Base-by-base conservation (phyloP, 2,888 invertebrate species). In the Perdita meconis region DNA sequence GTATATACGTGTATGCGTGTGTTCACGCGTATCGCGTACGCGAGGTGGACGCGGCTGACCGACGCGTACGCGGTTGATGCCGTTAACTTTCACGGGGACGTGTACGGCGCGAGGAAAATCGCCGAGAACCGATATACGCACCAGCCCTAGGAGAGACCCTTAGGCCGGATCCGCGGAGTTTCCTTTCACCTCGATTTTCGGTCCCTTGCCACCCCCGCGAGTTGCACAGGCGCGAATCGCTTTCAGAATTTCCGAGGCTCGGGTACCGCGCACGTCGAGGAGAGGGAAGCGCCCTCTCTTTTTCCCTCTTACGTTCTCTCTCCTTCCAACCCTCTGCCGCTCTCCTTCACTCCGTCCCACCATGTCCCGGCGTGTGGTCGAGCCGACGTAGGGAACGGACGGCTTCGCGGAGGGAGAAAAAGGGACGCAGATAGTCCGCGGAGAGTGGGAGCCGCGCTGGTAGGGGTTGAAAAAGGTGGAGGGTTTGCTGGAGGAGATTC, bases 181-280 rank as follows among this genome's bases (percentile, higher is more conserved):
- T 88, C 88, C 87, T 87, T 88, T 87, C 85, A 85, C 86, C 88
- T 87, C 88, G 85, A 84, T 87, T 85, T 83, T 82, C 85, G 85
- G 84, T 84, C 81, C 79, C 85, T 85, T 82, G 82, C 87, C 88
- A 84, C 88, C 86, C 87, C 83, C 80, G 82, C 87, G 75, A 78
- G 77, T 74, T 87, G 89, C 90, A 90, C 90, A 89, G 88, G 90
- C 90, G 90, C 90, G 88, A 86, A 80, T 63, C 79, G 84, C 80
- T 85, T 80, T 87, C 74, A 78, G 86, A 86, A 82, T 87, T 87
- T 86, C 86, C 84, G 87, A 88, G 87, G 87, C 82, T 81, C 85
- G 82, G 83, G 59, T 65, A 61, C 66, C 85, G 84, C 84, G 85
- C 84, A 84, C 85, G 75, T 77, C 60, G 63, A 61, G 61, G 75